phyloP scores from a whole-genome alignment of 2,113 vertebrate genomes.

The Myotis davidii region DNA sequence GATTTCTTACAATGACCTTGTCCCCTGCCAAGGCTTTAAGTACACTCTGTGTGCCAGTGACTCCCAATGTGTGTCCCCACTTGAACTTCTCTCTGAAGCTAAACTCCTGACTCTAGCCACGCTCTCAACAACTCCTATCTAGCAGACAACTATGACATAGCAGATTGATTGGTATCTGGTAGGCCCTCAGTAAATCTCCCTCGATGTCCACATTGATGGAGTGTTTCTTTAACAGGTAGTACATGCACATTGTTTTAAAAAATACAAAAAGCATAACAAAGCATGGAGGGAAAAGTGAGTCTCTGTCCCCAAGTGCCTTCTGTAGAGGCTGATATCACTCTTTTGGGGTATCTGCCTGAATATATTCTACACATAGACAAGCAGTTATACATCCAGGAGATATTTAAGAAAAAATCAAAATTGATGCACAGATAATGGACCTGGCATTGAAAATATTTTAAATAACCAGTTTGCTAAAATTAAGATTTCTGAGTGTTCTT shows the following conservation, averaged over 20 bases:
- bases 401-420: not conserved
- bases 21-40: not conserved
- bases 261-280: not conserved
- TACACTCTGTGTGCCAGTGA: not conserved
- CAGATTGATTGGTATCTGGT: not conserved
- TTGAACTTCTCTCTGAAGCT: not conserved
- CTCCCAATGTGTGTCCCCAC: not conserved
- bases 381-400: not conserved
- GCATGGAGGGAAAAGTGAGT: not conserved
- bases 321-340: not conserved
- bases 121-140: not conserved
- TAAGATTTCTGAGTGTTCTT: not conserved
- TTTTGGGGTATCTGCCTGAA: not conserved
- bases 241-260: not conserved
- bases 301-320: not conserved
- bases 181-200: not conserved
- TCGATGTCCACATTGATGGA: not conserved
- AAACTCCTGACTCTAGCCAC: not conserved
- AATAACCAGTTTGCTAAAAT: not conserved
- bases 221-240: not conserved
- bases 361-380: not conserved
- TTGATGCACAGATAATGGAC: not conserved
- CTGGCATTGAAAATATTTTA: not conserved
- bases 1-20: not conserved
- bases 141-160: not conserved